Percentiles rank a stretch among this genome's conserved stretches.
These are phyloP conservation scores for Dusona sp. DNA, from an alignment of 2,888 invertebrate species.

Conservation along the genomic window DNA sequence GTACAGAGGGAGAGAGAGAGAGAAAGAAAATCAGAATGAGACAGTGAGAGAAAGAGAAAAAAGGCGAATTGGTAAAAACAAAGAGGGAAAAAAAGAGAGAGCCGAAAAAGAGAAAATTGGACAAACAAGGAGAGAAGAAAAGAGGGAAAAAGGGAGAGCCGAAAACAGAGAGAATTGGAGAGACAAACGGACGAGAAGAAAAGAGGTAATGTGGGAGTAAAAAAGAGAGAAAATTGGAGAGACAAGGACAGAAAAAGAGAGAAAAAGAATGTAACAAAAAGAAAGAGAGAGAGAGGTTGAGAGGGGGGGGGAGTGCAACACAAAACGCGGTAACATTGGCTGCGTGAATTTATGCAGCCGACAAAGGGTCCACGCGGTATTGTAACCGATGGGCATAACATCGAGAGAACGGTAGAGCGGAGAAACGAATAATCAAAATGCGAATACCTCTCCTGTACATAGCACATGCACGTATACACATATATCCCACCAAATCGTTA, in stretches of 20 bases:
- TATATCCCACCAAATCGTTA: slow-evolving; percentile 35
- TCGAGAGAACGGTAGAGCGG: slow-evolving; percentile 51
- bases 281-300: slow-evolving; percentile 24
- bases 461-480: neutral
- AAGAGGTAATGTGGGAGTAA: slow-evolving; percentile 30
- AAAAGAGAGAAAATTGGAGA: slow-evolving; percentile 21
- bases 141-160: slow-evolving; percentile 28
- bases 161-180: slow-evolving; percentile 32
- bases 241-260: slow-evolving; percentile 34
- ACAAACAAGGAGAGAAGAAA: slow-evolving; percentile 6
- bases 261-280: neutral
- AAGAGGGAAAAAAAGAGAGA: slow-evolving; percentile 4
- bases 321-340: slow-evolving; percentile 45
- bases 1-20: slow-evolving; percentile 26
- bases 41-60: slow-evolving; percentile 26
- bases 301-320: slow-evolving; percentile 21
- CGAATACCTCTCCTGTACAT: slow-evolving; percentile 47
- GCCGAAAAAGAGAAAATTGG: neutral
- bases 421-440: slow-evolving; percentile 68
- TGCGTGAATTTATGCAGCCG: slow-evolving; percentile 69
- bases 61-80: slow-evolving; percentile 19
- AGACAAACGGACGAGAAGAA: slow-evolving; percentile 13
- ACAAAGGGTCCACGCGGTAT: slow-evolving; percentile 67
- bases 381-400: slow-evolving; percentile 68
- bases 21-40: slow-evolving; percentile 4